Evolutionary conservation across 1,140 invertebrate species (phyloP).

Genomic region (Danaus melanippus): DNA sequence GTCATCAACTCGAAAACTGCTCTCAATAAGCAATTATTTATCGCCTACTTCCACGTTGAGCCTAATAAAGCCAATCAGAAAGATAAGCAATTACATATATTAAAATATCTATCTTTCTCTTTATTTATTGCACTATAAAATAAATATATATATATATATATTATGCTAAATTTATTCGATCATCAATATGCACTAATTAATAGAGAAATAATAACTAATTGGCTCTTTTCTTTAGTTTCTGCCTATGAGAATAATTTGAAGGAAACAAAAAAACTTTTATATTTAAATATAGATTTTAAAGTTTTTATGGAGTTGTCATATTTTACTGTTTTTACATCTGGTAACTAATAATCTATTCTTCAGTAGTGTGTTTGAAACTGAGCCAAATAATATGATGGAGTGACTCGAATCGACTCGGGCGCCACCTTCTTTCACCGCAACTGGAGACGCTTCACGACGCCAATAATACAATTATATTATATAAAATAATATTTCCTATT

Average conservation of each 20-base stretch:
- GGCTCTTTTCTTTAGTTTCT: no score
- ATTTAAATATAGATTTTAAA: no score
- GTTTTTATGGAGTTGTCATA: no score
- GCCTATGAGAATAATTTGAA: no score
- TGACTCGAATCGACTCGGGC: constrained; percentile 33
- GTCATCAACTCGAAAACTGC: constrained; percentile 29
- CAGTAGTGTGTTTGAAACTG: constrained; percentile 33
- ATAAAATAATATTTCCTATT: constrained; percentile 9
- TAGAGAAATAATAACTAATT: no score
- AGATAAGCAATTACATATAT: constrained; percentile 29
- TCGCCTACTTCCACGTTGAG: constrained; percentile 35
- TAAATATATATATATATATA: no score
- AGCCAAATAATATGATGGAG: constrained; percentile 62
- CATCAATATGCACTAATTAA: no score
- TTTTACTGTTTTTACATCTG: neutral
- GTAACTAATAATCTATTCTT: constrained; percentile 10
- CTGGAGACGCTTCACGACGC: constrained; percentile 31
- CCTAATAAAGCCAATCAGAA: constrained; percentile 43
- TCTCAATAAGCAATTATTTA: constrained; percentile 35
- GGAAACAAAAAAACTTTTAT: no score
- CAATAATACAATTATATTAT: constrained; percentile 30
- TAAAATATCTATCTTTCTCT: constrained; percentile 15
- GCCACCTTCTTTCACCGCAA: constrained; percentile 44
- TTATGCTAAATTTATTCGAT: no score
- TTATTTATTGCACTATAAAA: no score